Conservation (phyloP, 2,113 vertebrate species). For the Cavia porcellus region DNA sequence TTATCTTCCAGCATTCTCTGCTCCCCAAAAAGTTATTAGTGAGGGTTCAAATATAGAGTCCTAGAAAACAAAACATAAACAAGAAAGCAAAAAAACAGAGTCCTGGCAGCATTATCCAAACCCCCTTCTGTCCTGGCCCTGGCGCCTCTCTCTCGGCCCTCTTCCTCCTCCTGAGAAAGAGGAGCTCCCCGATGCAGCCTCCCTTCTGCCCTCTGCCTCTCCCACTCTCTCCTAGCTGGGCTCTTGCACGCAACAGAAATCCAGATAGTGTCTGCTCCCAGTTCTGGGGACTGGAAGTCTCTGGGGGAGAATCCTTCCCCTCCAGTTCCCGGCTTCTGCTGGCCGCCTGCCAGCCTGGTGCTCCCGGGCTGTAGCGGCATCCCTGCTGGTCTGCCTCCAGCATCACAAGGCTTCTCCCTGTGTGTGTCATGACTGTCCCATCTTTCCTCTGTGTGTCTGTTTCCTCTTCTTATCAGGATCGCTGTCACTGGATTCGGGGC, state of each 20-base stretch:
- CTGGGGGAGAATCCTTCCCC: neutral
- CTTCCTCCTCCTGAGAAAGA: neutral
- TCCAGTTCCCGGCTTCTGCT: neutral
- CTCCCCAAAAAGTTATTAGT: neutral
- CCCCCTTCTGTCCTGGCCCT: neutral
- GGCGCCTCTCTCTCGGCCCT: neutral
- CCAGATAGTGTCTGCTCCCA: neutral
- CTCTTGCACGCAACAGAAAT: neutral
- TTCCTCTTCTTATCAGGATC: neutral
- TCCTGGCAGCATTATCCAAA: neutral
- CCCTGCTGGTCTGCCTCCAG: neutral
- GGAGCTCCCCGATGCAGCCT: neutral
- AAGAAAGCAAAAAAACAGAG: neutral
- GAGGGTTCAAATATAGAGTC: neutral
- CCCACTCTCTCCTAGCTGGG: too few species aligned
- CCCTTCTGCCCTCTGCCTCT: neutral
- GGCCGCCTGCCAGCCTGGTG: neutral
- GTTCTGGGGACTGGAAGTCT: neutral
- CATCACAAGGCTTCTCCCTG: neutral
- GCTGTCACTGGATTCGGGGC: neutral
- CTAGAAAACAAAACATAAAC: neutral
- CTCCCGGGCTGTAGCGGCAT: too few species aligned
- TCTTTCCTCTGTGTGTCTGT: neutral
- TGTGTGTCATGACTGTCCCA: fast-evolving
- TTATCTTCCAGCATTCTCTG: neutral